Evolutionary conservation across 37 sponge, comb jelly and placozoan genomes (phyloP), one percentile per base, ranked within the genome.

Genomic region (Eunapius fragilis): DNA sequence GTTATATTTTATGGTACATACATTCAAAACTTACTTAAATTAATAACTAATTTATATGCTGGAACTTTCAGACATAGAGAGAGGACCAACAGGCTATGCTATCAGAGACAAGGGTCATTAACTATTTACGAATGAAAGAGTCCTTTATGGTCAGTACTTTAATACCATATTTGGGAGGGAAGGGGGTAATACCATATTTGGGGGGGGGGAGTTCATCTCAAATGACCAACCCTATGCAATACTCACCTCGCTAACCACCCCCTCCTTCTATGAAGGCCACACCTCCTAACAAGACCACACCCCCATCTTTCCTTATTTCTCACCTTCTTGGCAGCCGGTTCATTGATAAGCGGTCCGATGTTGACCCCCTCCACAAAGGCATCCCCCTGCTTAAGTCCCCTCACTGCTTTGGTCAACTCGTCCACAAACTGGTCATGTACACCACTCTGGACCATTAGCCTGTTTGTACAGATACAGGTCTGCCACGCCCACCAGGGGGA

Each of bases 291-390:
- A 76, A 37, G 25, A 2, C 31, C 77, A 25, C 31, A 3, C 17
- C 49, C 31, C 22, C 50, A 2, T 24, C 25, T 67, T 14, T 36
- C 37, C n/a, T n/a, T 5, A 58, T 49, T 28, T 6, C 37, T 13
- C 76, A 98, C 98, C 93, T 96, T 98, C 13, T 91, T 82, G 0
- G 89, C 26, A 30, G 94, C 99, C 70, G 76, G 11, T 68, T 31
- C 77, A 79, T 94, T 96, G 31, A 98, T 94, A n/a, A 98, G 94
- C 11, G 97, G 95, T 17, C 99, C 99, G 33, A 83, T 83, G 41
- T 86, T 70, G 6, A 91, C 88, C 28, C 94, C 95, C 47, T 92
- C 89, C 24, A 72, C 68, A 24, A 94, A 89, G 3, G 96, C 93
- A 67, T 91, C 84, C 25, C 95, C 97, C 25, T 90, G 77, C 67